Conservation (phyloP, 2,888 invertebrate genomes). For the Helicoverpa assulta region DNA sequence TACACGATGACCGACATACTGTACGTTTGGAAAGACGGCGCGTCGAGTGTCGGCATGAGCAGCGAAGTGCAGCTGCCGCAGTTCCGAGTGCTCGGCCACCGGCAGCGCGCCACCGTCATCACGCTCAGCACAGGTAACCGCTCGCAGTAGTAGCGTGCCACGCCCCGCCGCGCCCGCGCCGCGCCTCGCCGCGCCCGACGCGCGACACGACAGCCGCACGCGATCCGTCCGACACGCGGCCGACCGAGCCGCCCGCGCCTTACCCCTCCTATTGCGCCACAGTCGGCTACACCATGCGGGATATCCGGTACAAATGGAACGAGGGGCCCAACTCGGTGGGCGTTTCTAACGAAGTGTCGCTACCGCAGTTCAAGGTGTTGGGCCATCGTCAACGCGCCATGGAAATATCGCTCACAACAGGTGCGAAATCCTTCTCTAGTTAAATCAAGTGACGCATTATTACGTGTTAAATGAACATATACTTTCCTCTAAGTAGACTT, state of each 20-base stretch:
- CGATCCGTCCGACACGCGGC: conserved; percentile 61
- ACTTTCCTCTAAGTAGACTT: conserved; percentile 15
- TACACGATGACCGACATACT: conserved; percentile 99
- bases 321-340: conserved; percentile 97
- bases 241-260: conserved; percentile 63
- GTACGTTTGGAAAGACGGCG: conserved; percentile 98
- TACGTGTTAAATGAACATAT: neutral
- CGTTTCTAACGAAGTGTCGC: conserved; percentile 97
- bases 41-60: conserved; percentile 98
- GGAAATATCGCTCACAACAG: conserved; percentile 98
- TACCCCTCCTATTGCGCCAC: conserved; percentile 73
- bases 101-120: conserved; percentile 98
- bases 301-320: conserved; percentile 98
- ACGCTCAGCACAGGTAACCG: conserved; percentile 98
- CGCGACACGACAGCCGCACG: conserved; percentile 55
- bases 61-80: conserved; percentile 98
- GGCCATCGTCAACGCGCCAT: conserved; percentile 97
- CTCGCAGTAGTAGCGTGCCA: conserved; percentile 71
- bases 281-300: conserved; percentile 99
- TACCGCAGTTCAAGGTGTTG: conserved; percentile 98
- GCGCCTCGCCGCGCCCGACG: conserved; percentile 40
- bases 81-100: conserved; percentile 98
- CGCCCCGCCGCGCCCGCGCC: conserved; percentile 54
- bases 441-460: conserved; percentile 17
- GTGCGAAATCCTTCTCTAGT: conserved; percentile 85